Evolutionary conservation across 2,113 vertebrate species (phyloP).

Genomic region (Macquaria australasica): DNA sequence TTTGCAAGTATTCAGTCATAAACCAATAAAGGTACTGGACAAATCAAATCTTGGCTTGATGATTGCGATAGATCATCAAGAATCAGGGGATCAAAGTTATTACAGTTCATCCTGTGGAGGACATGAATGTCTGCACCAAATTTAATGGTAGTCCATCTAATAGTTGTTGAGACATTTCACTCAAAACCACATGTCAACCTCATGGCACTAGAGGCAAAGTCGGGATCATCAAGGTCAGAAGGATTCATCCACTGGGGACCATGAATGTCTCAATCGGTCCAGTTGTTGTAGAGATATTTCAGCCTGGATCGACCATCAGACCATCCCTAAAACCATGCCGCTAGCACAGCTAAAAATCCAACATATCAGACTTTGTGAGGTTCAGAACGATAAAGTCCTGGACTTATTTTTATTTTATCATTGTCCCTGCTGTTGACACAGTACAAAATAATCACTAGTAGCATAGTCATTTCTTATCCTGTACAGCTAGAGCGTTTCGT

Average conservation of each 20-base stretch:
- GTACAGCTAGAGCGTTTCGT: background rate
- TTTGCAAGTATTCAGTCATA: background rate
- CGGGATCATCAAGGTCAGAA: background rate
- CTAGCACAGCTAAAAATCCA: background rate
- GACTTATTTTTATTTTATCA: background rate
- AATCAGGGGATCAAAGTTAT: no score
- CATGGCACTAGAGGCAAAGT: background rate
- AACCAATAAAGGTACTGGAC: background rate
- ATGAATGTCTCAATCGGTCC: background rate
- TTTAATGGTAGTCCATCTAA: no score
- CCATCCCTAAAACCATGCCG: background rate
- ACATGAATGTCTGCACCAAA: no score
- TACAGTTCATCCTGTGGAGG: no score
- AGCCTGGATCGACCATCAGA: background rate
- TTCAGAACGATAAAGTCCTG: background rate
- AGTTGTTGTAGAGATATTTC: background rate
- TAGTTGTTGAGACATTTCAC: no score
- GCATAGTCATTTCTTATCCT: background rate
- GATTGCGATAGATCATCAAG: background rate
- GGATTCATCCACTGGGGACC: no score
- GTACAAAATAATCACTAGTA: background rate
- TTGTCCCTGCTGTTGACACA: background rate
- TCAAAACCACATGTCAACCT: background rate
- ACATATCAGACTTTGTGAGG: background rate
- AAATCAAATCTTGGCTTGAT: background rate